A percentile compares a stretch with the other conserved stretches of the same genome.
phyloP scores from a whole-genome alignment of 2,888 invertebrate genomes.

The Sericinus montela region DNA sequence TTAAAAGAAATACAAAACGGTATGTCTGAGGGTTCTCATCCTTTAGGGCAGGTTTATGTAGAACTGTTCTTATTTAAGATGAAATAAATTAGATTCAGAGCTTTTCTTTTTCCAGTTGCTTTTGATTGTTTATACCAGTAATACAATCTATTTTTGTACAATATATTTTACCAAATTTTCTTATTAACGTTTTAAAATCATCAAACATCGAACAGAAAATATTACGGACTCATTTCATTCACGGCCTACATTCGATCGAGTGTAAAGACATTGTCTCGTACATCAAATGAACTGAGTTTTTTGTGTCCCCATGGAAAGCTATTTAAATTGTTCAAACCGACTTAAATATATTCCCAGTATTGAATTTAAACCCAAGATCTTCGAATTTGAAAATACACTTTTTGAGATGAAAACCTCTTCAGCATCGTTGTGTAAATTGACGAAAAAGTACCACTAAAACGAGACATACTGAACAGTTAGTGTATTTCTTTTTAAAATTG shows the following conservation, averaged over 20 bases:
- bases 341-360: no score
- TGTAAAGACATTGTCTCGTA: background rate
- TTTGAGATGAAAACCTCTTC: no score
- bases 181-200: conserved; percentile 3
- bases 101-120: background rate
- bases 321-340: background rate
- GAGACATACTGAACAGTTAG: no score
- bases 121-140: background rate
- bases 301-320: background rate
- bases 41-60: conserved; percentile 33
- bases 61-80: conserved; percentile 14
- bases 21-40: conserved; percentile 41
- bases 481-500: no score
- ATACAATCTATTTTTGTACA: no score
- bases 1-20: conserved; percentile 56
- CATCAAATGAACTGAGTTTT: background rate
- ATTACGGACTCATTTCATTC: background rate
- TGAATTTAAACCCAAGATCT: no score
- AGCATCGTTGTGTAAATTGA: no score
- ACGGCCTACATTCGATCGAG: conserved; percentile 1
- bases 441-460: no score
- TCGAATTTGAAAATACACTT: no score
- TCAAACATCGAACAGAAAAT: conserved; percentile 17
- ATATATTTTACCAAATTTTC: no score
- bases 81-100: background rate